Conservation (phyloP, 2,888 invertebrate genomes). For the Ecdyonurus torrentis region DNA sequence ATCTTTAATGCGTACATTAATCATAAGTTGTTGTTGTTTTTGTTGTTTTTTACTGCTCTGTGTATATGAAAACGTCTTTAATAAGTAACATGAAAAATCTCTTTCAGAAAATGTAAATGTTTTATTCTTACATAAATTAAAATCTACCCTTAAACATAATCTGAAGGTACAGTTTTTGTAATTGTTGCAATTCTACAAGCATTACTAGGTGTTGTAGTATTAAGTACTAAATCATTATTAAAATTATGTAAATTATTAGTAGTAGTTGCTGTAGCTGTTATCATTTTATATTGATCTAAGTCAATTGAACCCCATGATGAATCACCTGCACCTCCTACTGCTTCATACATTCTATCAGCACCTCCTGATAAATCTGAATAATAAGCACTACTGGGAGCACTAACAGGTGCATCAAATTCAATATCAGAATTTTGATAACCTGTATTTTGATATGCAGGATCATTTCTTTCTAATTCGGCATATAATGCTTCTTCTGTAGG, state of each 20-base stretch:
- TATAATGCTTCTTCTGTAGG: slow-evolving; percentile 38
- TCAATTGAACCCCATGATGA: slow-evolving; percentile 18
- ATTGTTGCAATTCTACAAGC: not conserved
- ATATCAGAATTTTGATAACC: slow-evolving; percentile 38
- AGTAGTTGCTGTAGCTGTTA: no score
- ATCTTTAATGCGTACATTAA: no score
- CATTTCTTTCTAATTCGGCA: slow-evolving; percentile 46
- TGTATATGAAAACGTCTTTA: no score
- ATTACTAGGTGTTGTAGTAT: no score
- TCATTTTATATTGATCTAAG: not conserved
- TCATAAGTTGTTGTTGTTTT: no score
- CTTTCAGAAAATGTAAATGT: no score
- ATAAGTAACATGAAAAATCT: no score
- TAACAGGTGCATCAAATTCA: slow-evolving; percentile 32
- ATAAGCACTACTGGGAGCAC: slow-evolving; percentile 57
- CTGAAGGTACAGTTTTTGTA: slow-evolving; percentile 9
- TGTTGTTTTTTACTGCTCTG: no score
- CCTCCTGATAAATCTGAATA: slow-evolving; percentile 48
- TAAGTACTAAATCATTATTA: not conserved
- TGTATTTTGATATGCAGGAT: slow-evolving; percentile 52
- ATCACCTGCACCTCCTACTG: slow-evolving; percentile 30
- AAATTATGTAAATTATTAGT: no score
- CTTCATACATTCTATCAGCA: slow-evolving; percentile 39
- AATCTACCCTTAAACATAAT: slow-evolving; percentile 5
- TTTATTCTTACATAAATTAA: not conserved